A percentile compares a stretch with the other conserved stretches of the same genome.
Evolutionary conservation across 2,888 invertebrate species (phyloP).

Genomic region (Drosophila kuntzei): DNA sequence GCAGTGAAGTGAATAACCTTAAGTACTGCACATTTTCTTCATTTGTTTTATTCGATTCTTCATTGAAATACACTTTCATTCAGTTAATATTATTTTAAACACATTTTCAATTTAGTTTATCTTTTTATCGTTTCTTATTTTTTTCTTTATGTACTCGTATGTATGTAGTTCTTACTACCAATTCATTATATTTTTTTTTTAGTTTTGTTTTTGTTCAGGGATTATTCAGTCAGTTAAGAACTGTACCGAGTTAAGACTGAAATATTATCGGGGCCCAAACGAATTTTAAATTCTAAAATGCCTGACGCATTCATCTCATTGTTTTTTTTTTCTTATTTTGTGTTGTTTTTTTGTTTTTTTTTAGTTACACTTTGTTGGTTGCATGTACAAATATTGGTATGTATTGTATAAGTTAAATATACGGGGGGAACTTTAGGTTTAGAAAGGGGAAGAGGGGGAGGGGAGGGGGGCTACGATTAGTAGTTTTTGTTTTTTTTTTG

Average conservation of each 20-base stretch:
- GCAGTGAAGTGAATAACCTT: constrained; percentile 5
- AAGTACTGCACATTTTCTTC: constrained; percentile 28
- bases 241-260: constrained; percentile 39
- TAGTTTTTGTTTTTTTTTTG: constrained; percentile 15
- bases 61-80: constrained; percentile 70
- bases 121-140: constrained; percentile 1
- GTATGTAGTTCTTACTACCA: constrained; percentile 31
- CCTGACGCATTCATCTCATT: constrained; percentile 30
- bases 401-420: constrained; percentile 60
- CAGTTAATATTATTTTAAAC: constrained; percentile 70
- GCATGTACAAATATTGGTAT: constrained; percentile 78
- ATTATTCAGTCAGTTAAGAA: constrained; percentile 32
- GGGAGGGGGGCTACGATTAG: constrained; percentile 24
- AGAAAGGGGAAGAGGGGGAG: neutral
- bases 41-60: constrained; percentile 76
- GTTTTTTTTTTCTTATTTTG: constrained; percentile 28
- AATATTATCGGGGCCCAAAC: constrained; percentile 33
- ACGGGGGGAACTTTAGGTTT: neutral
- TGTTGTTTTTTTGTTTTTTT: constrained; percentile 13
- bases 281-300: constrained; percentile 64
- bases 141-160: constrained; percentile 12
- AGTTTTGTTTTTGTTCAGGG: constrained; percentile 30
- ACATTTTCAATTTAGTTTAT: constrained; percentile 60
- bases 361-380: constrained; percentile 51
- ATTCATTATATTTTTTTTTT: constrained; percentile 8